Percentiles rank a stretch among this genome's conserved stretches.
phyloP scores from a whole-genome alignment of 2,888 invertebrate genomes.

The Eupithecia subumbrata region DNA sequence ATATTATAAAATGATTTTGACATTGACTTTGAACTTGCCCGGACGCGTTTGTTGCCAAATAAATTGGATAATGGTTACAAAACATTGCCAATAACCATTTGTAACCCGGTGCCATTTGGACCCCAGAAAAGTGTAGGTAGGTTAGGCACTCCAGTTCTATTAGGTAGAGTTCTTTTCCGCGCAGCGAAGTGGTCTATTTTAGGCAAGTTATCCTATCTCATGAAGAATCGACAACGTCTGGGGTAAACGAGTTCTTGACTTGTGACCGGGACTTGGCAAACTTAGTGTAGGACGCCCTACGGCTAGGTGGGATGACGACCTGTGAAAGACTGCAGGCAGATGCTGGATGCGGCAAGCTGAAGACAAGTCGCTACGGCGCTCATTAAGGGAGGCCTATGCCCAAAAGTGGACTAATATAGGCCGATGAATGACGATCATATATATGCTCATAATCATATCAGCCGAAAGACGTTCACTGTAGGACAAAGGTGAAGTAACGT shows the following conservation, averaged over 20 bases:
- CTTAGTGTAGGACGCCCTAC: too few species aligned
- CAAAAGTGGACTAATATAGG: too few species aligned
- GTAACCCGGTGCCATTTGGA: conserved; percentile 2
- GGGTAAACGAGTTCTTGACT: too few species aligned
- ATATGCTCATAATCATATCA: too few species aligned
- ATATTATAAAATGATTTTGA: conserved; percentile 44
- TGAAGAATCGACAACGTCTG: neutral
- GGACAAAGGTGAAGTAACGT: neutral
- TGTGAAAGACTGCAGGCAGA: too few species aligned
- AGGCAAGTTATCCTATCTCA: neutral
- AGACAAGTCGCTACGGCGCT: too few species aligned
- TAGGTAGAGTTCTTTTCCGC: conserved; percentile 3
- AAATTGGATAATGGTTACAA: conserved; percentile 52
- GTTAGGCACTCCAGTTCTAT: neutral
- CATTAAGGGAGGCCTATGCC: too few species aligned
- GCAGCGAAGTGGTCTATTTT: neutral
- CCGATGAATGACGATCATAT: too few species aligned
- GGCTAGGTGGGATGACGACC: too few species aligned
- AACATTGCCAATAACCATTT: conserved; percentile 26
- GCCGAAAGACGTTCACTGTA: too few species aligned
- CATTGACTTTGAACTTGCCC: conserved; percentile 66
- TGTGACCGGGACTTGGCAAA: too few species aligned
- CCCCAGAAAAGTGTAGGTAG: conserved; percentile 6
- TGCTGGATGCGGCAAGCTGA: too few species aligned
- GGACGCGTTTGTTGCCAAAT: conserved; percentile 50